phyloP scores from a whole-genome alignment of 2,797 vertebrate species.

The Chrysocyon brachyurus region DNA sequence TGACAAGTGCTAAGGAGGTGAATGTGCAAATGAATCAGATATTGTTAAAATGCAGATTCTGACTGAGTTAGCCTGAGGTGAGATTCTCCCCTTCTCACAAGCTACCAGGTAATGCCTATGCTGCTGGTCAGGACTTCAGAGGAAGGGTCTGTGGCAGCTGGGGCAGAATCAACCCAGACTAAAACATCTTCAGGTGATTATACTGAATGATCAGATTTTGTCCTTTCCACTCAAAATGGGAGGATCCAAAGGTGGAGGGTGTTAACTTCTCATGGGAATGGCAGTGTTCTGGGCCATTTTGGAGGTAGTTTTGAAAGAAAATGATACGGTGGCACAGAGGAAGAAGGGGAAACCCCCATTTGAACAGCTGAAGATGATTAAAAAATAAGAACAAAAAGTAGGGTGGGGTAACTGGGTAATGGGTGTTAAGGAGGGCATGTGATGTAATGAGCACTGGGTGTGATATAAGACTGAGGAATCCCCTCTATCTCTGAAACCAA shows the following conservation, averaged over 20 bases:
- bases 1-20: not conserved
- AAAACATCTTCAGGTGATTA: not conserved
- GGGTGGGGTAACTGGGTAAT: too few species aligned
- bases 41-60: not conserved
- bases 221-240: not conserved
- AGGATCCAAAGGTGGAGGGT: not conserved
- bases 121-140: not conserved
- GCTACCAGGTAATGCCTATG: not conserved
- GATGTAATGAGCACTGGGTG: too few species aligned
- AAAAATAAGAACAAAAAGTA: not conserved
- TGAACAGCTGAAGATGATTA: constrained; percentile 7
- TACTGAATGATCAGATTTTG: not conserved
- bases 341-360: not conserved
- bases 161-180: not conserved
- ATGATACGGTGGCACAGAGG: not conserved
- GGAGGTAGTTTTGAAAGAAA: not conserved
- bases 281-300: not conserved
- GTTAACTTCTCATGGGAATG: constrained; percentile 2
- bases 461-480: too few species aligned
- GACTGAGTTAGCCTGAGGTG: not conserved
- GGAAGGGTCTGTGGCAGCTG: not conserved
- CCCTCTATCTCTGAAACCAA: too few species aligned
- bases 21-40: not conserved
- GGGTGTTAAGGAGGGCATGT: too few species aligned
- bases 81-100: constrained; percentile 3